Conservation (phyloP, 1,140 invertebrate genomes). For the Calycopis cecrops region DNA sequence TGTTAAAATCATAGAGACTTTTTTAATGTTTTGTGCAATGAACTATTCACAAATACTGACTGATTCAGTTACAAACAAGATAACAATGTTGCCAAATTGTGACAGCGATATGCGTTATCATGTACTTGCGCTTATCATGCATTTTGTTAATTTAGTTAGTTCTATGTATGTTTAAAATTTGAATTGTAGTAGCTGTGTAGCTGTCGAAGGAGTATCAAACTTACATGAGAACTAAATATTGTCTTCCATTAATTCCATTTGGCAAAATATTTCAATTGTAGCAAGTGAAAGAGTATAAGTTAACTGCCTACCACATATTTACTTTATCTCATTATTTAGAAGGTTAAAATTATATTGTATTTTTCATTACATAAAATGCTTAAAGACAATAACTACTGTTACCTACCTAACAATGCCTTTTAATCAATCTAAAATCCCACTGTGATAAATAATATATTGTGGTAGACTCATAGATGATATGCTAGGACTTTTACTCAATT, state of each 20-base stretch:
- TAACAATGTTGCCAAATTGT: constrained; percentile 49
- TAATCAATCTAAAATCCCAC: constrained; percentile 59
- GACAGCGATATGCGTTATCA: constrained; percentile 27
- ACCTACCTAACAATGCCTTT: constrained; percentile 58
- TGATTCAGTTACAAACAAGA: constrained; percentile 37
- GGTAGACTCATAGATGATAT: constrained; percentile 63
- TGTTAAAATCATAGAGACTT: constrained; percentile 62
- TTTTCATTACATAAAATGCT: constrained; percentile 15
- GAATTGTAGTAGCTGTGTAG: constrained; percentile 44
- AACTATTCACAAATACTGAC: constrained; percentile 42
- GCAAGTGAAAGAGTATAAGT: constrained; percentile 42
- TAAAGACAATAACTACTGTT: constrained; percentile 15
- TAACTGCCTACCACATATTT: constrained; percentile 41
- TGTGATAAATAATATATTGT: constrained; percentile 71
- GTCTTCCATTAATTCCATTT: constrained; percentile 70
- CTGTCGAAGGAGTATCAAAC: constrained; percentile 29
- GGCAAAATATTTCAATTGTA: constrained; percentile 64
- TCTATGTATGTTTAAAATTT: constrained; percentile 38
- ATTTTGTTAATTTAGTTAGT: constrained; percentile 69
- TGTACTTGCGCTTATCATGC: constrained; percentile 45
- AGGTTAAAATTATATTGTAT: constrained; percentile 15
- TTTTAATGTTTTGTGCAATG: constrained; percentile 69
- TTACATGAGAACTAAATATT: constrained; percentile 25
- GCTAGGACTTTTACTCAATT: constrained; percentile 68
- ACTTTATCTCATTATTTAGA: constrained; percentile 17